phyloP scores from a whole-genome alignment of 1,140 invertebrate species.

The Cydia fagiglandana region DNA sequence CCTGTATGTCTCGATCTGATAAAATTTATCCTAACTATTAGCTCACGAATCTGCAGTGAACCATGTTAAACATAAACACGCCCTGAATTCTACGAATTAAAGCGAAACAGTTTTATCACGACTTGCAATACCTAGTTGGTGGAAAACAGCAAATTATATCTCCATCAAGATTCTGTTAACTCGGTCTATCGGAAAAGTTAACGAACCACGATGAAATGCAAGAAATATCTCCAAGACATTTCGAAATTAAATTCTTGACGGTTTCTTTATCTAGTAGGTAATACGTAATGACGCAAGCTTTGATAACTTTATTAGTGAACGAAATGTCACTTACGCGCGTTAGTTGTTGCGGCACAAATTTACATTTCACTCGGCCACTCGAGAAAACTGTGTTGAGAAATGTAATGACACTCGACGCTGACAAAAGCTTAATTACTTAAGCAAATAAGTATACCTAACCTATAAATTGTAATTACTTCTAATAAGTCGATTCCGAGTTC shows the following conservation, averaged over 20 bases:
- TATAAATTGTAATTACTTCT: too few relatives aligned
- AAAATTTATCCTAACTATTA: slow-evolving; percentile 54
- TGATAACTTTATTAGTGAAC: slow-evolving; percentile 31
- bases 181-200: slow-evolving; percentile 43
- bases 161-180: slow-evolving; percentile 32
- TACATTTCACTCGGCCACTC: slow-evolving; percentile 21
- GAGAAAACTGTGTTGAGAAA: slow-evolving; percentile 28
- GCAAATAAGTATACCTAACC: neutral
- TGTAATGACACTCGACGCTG: neutral
- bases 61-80: slow-evolving; percentile 48
- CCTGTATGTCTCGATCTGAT: slow-evolving; percentile 48
- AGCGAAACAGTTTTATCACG: slow-evolving; percentile 52
- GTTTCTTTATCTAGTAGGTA: slow-evolving; percentile 31
- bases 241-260: slow-evolving; percentile 28
- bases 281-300: slow-evolving; percentile 27
- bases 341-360: slow-evolving; percentile 24
- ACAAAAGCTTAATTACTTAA: slow-evolving; percentile 13
- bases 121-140: slow-evolving; percentile 37
- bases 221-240: slow-evolving; percentile 9
- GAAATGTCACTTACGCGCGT: slow-evolving; percentile 25
- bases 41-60: slow-evolving; percentile 54
- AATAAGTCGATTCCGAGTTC: too few relatives aligned
- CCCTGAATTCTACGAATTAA: slow-evolving; percentile 53
- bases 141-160: slow-evolving; percentile 29
- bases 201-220: slow-evolving; percentile 37